These are phyloP conservation scores for Salpingus planirostris DNA, from an alignment of 2,888 invertebrate species.

Conservation along the genomic window DNA sequence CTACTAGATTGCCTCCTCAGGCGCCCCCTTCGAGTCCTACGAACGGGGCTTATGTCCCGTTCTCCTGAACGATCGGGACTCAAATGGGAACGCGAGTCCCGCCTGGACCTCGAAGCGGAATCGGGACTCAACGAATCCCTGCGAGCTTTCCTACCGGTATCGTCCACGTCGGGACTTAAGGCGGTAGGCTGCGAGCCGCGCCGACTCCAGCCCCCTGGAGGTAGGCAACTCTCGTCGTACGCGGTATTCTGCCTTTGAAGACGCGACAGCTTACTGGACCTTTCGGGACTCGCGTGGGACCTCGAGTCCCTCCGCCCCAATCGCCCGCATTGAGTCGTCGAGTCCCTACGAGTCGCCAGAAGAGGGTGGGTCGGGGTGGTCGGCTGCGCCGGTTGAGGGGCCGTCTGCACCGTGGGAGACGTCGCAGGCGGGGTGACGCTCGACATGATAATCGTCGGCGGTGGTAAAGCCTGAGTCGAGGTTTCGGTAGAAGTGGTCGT, in stretches of 20 bases:
- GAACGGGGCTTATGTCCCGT: slow-evolving; percentile 68
- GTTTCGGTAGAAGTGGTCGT: slow-evolving; percentile 41
- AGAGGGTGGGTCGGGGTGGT: slow-evolving; percentile 46
- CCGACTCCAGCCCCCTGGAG: slow-evolving; percentile 53
- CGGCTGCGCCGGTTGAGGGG: slow-evolving; percentile 59
- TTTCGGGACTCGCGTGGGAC: slow-evolving; percentile 56
- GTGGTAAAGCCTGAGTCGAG: slow-evolving; percentile 53
- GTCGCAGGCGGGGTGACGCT: slow-evolving; percentile 77
- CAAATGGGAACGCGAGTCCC: slow-evolving; percentile 69
- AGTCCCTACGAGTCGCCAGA: slow-evolving; percentile 58
- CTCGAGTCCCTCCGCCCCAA: slow-evolving; percentile 58
- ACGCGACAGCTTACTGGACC: slow-evolving; percentile 43
- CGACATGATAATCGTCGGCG: slow-evolving; percentile 74
- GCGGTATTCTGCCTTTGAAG: slow-evolving; percentile 82
- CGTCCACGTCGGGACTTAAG: slow-evolving; percentile 69
- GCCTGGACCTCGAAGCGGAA: slow-evolving; percentile 65
- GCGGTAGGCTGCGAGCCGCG: slow-evolving; percentile 75
- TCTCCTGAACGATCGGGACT: slow-evolving; percentile 66
- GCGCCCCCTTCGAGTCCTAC: slow-evolving; percentile 59
- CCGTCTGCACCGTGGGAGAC: slow-evolving; percentile 62
- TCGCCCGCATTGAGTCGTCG: slow-evolving; percentile 73
- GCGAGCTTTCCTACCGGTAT: slow-evolving; percentile 61
- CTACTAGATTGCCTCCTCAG: slow-evolving; percentile 74
- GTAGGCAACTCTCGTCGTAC: slow-evolving; percentile 75
- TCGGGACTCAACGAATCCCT: slow-evolving; percentile 86